Evolutionary conservation across 2,113 vertebrate species (phyloP).

Genomic region (Microtus pennsylvanicus): DNA sequence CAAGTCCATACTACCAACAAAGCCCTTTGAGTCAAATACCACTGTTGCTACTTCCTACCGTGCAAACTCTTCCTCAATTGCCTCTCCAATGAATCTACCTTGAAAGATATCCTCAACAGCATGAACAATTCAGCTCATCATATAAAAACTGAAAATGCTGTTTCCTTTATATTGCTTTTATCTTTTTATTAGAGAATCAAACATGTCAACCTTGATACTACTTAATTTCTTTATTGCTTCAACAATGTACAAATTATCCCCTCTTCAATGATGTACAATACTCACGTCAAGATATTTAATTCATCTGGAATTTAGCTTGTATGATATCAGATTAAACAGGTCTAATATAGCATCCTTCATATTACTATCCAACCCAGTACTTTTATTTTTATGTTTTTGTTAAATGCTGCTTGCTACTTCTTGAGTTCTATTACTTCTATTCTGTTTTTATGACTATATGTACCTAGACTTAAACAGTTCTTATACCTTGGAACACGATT

Average conservation of each 20-base stretch:
- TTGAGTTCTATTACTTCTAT: constrained; percentile 52
- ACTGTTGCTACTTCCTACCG: not conserved
- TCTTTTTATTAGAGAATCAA: constrained; percentile 33
- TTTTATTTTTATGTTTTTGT: not conserved
- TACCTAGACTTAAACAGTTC: not conserved
- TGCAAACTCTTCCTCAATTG: not conserved
- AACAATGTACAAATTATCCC: constrained; percentile 47
- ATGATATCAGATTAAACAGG: constrained; percentile 23
- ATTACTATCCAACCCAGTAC: not conserved
- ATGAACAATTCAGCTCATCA: constrained; percentile 8
- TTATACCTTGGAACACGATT: constrained; percentile 17
- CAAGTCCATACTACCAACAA: constrained; percentile 38
- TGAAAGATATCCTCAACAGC: not conserved
- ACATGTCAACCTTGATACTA: not conserved
- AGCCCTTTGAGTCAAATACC: constrained; percentile 21
- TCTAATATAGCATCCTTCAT: constrained; percentile 30
- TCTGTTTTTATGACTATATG: not conserved
- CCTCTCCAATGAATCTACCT: not conserved
- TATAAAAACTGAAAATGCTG: constrained; percentile 13
- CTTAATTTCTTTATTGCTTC: constrained; percentile 59
- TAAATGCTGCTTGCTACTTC: constrained; percentile 28
- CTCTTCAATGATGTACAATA: constrained; percentile 40
- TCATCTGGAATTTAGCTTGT: constrained; percentile 32
- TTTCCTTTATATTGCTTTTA: constrained; percentile 33
- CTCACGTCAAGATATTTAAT: constrained; percentile 56